Evolutionary conservation across 2,113 vertebrate species (phyloP), one percentile per base, ranked within the genome.

Genomic region (Myrmecobius fasciatus): DNA sequence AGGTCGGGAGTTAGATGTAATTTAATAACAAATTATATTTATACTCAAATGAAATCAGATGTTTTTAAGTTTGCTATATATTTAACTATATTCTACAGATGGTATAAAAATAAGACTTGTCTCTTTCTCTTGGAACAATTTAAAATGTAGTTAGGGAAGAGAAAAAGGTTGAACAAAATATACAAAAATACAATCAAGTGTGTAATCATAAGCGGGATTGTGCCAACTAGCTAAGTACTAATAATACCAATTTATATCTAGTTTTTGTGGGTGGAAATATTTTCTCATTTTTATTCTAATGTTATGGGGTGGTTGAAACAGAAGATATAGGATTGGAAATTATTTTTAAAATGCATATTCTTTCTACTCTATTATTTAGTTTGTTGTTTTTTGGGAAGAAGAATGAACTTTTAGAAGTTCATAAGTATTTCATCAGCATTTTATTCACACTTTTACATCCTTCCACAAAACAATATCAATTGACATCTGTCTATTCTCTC

Each of bases 401-500:
- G 36, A n/a, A 4, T 75, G 31, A 91, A 14, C 47, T 90, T 49
- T 56, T 22, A 26, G 1, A 90, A 11, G 3, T 7, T 48, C 31
- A 0, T 3, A 2, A 12, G 43, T 36, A 91, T 31, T 53, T 94
- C 51, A 95, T 56, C 25, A 93, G 51, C 47, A 52, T 9, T 8
- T 53, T 52, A 89, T 89, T 28, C 91, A 31, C 54, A 88, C 36
- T 54, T 93, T 4, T 1, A 0, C 28, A 9, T 8, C 31, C 49
- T 48, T 25, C 25, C 46, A 8, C 31, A 67, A 67, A 52, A 56
- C 52, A 48, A 46, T 31, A 46, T 14, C 36, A 25, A 22, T 56
- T n/a, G 48, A 47, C 52, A 89, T 67, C 52, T 93, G 92, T 53
- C 90, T 56, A 91, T 1, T 94, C 49, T 96, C 28, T 90, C 92